These are phyloP conservation scores for Yponomeuta cagnagella DNA, from an alignment of 2,888 invertebrate genomes.

Conservation along the genomic window DNA sequence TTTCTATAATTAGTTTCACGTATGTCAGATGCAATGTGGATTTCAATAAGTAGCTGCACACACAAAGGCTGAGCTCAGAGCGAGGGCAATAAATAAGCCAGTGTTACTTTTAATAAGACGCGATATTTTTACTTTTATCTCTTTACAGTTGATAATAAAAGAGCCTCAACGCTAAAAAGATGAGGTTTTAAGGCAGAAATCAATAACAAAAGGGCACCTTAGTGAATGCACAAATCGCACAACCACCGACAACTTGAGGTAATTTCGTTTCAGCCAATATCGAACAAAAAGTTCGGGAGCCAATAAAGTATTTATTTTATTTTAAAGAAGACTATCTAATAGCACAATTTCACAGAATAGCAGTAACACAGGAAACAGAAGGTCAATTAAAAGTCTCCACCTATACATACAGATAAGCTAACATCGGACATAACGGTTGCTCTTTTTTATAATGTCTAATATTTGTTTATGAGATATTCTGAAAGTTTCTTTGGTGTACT, in stretches of 20 bases:
- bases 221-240: neutral
- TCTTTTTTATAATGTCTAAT: too few relatives aligned
- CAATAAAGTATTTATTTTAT: too few relatives aligned
- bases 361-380: too few relatives aligned
- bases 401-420: too few relatives aligned
- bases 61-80: neutral
- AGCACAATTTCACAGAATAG: too few relatives aligned
- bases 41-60: neutral
- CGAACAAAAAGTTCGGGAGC: too few relatives aligned
- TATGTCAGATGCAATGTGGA: neutral
- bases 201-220: neutral
- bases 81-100: neutral
- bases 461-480: too few relatives aligned
- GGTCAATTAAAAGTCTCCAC: too few relatives aligned
- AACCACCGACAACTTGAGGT: neutral
- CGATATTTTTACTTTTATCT: neutral
- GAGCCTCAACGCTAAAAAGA: neutral
- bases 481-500: too few relatives aligned
- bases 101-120: neutral
- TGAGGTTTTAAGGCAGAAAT: neutral
- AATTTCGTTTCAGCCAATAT: too few relatives aligned
- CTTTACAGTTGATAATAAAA: conserved; percentile 3
- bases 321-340: too few relatives aligned
- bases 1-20: neutral
- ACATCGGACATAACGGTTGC: too few relatives aligned